Evolutionary conservation across 2,888 invertebrate species (phyloP), one percentile per base, ranked within the genome.

Genomic region (Agrenia bidenticulata): DNA sequence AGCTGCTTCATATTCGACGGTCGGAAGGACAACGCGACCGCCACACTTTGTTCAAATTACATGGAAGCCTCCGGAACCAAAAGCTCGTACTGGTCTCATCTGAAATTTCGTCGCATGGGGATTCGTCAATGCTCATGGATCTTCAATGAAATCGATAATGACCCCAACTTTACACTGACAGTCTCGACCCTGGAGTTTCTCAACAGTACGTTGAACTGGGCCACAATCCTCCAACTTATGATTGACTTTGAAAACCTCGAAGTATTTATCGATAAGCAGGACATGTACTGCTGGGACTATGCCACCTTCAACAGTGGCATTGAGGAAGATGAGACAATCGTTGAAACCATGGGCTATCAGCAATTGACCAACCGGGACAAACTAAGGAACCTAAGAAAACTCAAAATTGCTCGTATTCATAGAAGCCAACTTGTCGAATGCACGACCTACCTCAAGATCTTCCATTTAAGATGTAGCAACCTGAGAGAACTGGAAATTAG

Each of bases 1-100:
- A 70, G 64, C 15, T 70, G 70, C 27, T 76, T 76, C 57, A 54
- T 69, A 11, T 72, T 73, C 37, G 76, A 76, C 60, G 76, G 76
- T 2, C 62, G 74, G 15, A 61, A 60, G 41, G 73, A 72, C 45
- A 73, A 74, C 58, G 61, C 59, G 13, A 60, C 66, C 41, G 76
- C 70, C 1, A 42, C 67, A 2, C 67, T 64, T 53, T 67, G 69
- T 41, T 45, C 64, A 17, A 13, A 42, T 0, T 74, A 74, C 41
- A 66, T 74, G 63, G 63, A 64, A 50, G 50, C 66, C 9, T 69
- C 64, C 4, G 66, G 63, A 26, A 32, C 64, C 1, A 67, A 71
- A 41, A 69, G 64, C 39, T 54, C 61, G 15, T 60, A 67, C 32
- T 76, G 76, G 76, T 64, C 66, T 15, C 65, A 66, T 26, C 54